Percentiles rank a stretch among this genome's conserved stretches.
phyloP scores from a whole-genome alignment of 2,113 vertebrate species.

The Pardalotus punctatus region DNA sequence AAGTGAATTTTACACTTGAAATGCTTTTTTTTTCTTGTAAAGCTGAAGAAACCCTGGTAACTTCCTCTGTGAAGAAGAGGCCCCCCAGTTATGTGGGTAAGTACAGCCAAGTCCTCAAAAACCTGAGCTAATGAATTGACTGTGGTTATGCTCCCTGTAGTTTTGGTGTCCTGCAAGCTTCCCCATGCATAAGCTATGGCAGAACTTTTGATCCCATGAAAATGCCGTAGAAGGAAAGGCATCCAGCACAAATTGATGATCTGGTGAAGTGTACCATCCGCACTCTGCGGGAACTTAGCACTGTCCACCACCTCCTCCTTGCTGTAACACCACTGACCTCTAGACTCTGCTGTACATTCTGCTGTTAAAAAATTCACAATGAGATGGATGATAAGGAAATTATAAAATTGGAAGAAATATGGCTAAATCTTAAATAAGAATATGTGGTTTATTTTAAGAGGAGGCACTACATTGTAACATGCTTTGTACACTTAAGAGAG shows the following conservation, averaged over 20 bases:
- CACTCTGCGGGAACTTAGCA: neutral
- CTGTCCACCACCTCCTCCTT: neutral
- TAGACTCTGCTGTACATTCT: neutral
- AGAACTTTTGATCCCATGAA: constrained; percentile 59
- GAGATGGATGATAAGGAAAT: neutral
- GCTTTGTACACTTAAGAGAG: neutral
- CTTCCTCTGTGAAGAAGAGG: neutral
- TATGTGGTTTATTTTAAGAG: neutral
- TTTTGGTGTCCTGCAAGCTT: constrained; percentile 23
- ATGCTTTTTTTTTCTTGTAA: neutral
- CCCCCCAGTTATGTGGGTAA: neutral
- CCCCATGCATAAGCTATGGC: constrained; percentile 31
- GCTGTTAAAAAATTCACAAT: neutral
- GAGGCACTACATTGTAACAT: neutral
- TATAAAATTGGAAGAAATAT: neutral
- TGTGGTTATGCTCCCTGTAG: neutral
- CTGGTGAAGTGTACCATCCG: neutral
- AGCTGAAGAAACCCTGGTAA: neutral
- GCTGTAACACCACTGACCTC: neutral
- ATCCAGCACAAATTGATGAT: neutral
- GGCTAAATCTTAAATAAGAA: neutral
- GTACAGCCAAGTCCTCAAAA: neutral
- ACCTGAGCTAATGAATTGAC: neutral
- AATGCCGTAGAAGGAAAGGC: constrained; percentile 34
- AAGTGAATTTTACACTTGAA: neutral